phyloP scores from a whole-genome alignment of 2,113 vertebrate species.

The Ptilorrhoa leucosticta region DNA sequence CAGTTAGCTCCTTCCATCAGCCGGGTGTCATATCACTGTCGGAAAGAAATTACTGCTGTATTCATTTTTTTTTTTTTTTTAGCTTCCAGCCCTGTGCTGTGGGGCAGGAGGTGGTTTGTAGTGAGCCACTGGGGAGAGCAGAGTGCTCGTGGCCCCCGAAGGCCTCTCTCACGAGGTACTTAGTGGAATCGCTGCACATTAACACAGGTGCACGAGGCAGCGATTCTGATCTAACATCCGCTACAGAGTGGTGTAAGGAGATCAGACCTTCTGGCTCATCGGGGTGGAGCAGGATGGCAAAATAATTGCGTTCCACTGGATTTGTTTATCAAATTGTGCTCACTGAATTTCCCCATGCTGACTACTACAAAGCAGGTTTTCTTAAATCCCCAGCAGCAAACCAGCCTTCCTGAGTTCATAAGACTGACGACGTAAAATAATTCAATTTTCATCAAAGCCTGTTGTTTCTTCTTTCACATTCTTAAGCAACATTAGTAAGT shows the following conservation, averaged over 20 bases:
- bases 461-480: neutral
- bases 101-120: constrained; percentile 61
- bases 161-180: constrained; percentile 47
- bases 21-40: constrained; percentile 73
- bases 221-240: neutral
- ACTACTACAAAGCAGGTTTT: neutral
- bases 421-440: neutral
- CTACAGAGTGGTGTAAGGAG: neutral
- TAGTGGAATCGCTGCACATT: constrained; percentile 25
- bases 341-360: neutral
- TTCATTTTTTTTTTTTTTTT: constrained; percentile 45
- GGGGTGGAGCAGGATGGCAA: neutral
- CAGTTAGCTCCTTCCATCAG: constrained; percentile 68
- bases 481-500: neutral
- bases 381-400: neutral
- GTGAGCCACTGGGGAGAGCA: constrained; percentile 40
- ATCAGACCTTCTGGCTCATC: neutral
- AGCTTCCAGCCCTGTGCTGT: constrained; percentile 50
- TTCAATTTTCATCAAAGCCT: neutral
- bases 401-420: neutral
- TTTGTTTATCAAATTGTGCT: neutral
- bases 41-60: constrained; percentile 66
- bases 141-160: constrained; percentile 23
- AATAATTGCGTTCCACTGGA: neutral
- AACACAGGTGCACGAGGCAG: neutral